These are phyloP conservation scores for Chloroceryle aenea DNA, from an alignment of 2,113 vertebrate species.

Conservation along the genomic window DNA sequence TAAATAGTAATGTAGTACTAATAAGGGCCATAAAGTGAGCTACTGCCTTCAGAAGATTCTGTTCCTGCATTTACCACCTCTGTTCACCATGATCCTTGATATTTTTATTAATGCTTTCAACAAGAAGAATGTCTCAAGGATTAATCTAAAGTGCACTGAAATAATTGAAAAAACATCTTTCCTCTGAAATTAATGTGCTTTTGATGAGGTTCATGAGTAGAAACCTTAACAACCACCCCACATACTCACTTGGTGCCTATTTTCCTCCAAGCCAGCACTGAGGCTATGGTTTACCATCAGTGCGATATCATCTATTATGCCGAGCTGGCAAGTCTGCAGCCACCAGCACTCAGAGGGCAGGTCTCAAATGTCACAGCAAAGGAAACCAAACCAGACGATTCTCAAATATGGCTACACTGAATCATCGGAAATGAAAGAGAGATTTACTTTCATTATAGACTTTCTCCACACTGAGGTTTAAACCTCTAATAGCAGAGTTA, in stretches of 20 bases:
- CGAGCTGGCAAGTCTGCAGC: accelerated
- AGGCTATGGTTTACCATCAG: not conserved
- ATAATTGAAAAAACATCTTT: not conserved
- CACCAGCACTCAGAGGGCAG: accelerated
- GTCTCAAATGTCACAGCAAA: not conserved
- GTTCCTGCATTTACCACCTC: not conserved
- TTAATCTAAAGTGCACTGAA: not conserved
- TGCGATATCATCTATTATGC: not conserved
- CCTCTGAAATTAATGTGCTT: not conserved
- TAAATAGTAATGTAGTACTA: not conserved
- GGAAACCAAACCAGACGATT: not conserved
- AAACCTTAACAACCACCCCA: not conserved
- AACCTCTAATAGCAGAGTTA: conserved; percentile 48
- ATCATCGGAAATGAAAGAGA: not conserved
- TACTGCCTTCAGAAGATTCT: not conserved
- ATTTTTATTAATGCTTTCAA: not conserved
- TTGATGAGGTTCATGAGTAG: not conserved
- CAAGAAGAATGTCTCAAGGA: not conserved
- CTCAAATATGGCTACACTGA: not conserved
- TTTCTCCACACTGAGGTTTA: conserved; percentile 29
- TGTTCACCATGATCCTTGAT: not conserved
- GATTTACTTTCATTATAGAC: conserved; percentile 14
- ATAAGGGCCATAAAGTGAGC: not conserved
- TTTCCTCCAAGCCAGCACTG: not conserved
- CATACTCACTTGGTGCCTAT: not conserved